These are phyloP conservation scores for Microhierax caerulescens DNA, from an alignment of 2,797 vertebrate genomes.

Conservation along the genomic window DNA sequence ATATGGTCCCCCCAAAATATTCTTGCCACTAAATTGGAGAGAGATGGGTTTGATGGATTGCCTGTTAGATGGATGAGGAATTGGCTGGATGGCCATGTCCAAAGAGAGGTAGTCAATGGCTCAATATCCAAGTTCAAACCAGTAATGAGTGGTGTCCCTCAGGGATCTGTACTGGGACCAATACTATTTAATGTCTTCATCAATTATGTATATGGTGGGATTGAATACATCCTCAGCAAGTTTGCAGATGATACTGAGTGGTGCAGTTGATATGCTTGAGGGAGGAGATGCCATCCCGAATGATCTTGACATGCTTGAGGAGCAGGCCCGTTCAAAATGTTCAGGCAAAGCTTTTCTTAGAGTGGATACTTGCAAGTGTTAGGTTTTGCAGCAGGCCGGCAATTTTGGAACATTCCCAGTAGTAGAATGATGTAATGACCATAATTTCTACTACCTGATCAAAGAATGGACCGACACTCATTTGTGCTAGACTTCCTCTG, in stretches of 20 bases:
- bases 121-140: background rate
- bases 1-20: too few species aligned
- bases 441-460: constrained; percentile 47
- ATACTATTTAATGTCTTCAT: background rate
- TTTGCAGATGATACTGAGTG: background rate
- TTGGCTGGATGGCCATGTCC: too few species aligned
- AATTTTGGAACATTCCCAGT: constrained; percentile 16
- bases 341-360: background rate
- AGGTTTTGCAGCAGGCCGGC: background rate
- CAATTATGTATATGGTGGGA: background rate
- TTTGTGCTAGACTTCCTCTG: background rate
- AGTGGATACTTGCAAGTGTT: background rate
- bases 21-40: too few species aligned
- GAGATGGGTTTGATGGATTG: too few species aligned
- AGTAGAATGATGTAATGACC: constrained; percentile 40
- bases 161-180: background rate
- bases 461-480: background rate
- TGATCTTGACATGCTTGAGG: background rate
- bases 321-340: background rate
- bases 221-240: background rate
- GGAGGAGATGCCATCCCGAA: background rate
- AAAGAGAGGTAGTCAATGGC: background rate
- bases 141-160: background rate
- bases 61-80: too few species aligned
- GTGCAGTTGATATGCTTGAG: background rate